Conservation (phyloP, 2,797 vertebrate genomes). For the Sardinella longiceps region DNA sequence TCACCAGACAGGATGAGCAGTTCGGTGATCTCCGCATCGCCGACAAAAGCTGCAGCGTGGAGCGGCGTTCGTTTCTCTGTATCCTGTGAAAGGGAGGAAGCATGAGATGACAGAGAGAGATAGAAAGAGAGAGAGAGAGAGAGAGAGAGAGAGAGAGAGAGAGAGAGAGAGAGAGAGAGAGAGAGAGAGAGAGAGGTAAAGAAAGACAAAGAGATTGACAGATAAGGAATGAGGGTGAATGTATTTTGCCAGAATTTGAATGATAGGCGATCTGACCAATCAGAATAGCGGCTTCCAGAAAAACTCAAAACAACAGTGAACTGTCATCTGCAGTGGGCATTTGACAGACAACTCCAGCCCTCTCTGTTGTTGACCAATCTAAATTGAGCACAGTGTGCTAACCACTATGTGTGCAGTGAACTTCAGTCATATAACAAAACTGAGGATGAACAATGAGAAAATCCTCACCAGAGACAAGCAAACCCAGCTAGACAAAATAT, state of each 20-base stretch:
- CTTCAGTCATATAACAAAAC: not conserved
- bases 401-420: too few relatives aligned
- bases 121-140: not conserved
- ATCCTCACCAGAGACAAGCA: constrained; percentile 29
- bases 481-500: constrained; percentile 47
- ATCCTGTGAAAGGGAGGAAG: constrained; percentile 76
- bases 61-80: constrained; percentile 93
- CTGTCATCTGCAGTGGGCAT: too few relatives aligned
- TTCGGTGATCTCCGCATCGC: constrained; percentile 95
- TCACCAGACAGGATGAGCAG: constrained; percentile 95
- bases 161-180: not conserved
- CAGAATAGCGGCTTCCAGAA: too few relatives aligned
- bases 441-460: constrained; percentile 34
- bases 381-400: not conserved
- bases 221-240: not conserved
- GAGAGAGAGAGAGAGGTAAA: not conserved
- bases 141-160: not conserved
- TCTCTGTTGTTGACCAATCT: too few relatives aligned
- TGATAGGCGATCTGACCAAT: too few relatives aligned
- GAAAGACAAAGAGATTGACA: not conserved
- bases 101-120: not conserved
- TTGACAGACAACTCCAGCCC: too few relatives aligned
- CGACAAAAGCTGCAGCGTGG: constrained; percentile 92
- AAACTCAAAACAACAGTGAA: too few relatives aligned
- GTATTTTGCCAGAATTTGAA: too few relatives aligned